Base-by-base conservation (phyloP, 2,888 invertebrate species). In the Phortica okadai region DNA sequence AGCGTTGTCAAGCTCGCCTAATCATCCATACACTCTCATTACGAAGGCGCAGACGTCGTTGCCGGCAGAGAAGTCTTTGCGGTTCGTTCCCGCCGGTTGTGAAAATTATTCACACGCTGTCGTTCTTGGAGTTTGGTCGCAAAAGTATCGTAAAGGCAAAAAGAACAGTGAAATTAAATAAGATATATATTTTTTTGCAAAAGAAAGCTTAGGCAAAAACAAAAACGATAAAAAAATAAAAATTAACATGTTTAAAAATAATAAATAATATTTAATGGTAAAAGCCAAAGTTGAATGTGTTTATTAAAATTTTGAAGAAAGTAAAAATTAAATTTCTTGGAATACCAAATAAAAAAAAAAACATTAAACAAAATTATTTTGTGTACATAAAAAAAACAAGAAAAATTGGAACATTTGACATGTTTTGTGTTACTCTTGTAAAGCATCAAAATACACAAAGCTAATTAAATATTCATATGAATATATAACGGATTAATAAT, bases 21-120 rank as follows among this genome's bases (percentile, higher is more conserved):
- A 59, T 62, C 62, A 62, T 62, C 10, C 10, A 14, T 5, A 6
- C 8, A 50, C 14, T 14, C 50, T 50, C 14, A 11, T 50, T 50
- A 14, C 50, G 2, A 14, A 50, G 21, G 16, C 62, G 21, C 10
- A 16, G 62, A 16, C 25, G 10, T 21, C 69, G 41, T 56, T 41
- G 70, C 56, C 33, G 79, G 72, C 79, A 70, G 77, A 74, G 78
- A 81, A 86, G 83, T 79, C 82, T 81, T 86, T 79, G 86, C 86
- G 79, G 81, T 82, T 72, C 82, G 80, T 78, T 77, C 62, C 75
- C 76, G 78, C 62, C 78, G 82, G 79, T 77, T 79, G 81, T 77
- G 54, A 59, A 78, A 83, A 81, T 88, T 88, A 88, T 88, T 88
- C 88, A 88, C 78, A 83, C 82, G 81, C 81, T 82, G 83, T 80